Evolutionary conservation across 2,888 invertebrate species (phyloP).

Genomic region (Odontocolon sp.): DNA sequence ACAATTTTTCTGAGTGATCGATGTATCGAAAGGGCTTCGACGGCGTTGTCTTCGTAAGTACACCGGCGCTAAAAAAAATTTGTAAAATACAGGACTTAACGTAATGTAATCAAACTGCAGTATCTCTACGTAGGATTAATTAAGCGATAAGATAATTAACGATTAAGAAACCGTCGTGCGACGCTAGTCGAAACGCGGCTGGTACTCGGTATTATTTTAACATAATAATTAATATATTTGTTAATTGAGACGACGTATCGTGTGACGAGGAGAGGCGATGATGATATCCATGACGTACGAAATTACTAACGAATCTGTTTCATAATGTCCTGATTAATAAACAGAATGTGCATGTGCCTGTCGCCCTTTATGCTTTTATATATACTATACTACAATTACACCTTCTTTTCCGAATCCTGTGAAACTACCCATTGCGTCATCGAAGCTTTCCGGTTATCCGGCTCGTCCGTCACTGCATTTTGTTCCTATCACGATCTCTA

Average conservation of each 20-base stretch:
- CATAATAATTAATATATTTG: conserved; percentile 62
- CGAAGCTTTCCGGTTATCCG: conserved; percentile 60
- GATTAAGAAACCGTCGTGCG: conserved; percentile 45
- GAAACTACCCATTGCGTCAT: conserved; percentile 20
- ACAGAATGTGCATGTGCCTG: conserved; percentile 81
- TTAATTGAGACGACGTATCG: conserved; percentile 60
- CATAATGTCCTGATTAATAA: conserved; percentile 80
- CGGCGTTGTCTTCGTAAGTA: conserved; percentile 49
- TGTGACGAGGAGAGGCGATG: conserved; percentile 49
- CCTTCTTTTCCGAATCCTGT: conserved; percentile 2
- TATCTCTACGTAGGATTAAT: conserved; percentile 52
- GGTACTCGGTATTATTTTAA: conserved; percentile 58
- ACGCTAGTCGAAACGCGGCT: conserved; percentile 55
- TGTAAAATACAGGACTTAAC: conserved; percentile 71
- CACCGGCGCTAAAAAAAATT: conserved; percentile 59
- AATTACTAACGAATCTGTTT: conserved; percentile 73
- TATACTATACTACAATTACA: conserved; percentile 9
- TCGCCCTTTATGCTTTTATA: conserved; percentile 72
- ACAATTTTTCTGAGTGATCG: too few relatives aligned
- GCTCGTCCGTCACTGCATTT: conserved; percentile 72
- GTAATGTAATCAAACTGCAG: conserved; percentile 69
- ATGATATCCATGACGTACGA: conserved; percentile 59
- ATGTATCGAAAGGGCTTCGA: conserved; percentile 35
- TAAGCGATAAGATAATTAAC: conserved; percentile 33
- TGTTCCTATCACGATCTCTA: conserved; percentile 62